Conservation (phyloP, 2,797 vertebrate species). For the Graptemys geographica region DNA sequence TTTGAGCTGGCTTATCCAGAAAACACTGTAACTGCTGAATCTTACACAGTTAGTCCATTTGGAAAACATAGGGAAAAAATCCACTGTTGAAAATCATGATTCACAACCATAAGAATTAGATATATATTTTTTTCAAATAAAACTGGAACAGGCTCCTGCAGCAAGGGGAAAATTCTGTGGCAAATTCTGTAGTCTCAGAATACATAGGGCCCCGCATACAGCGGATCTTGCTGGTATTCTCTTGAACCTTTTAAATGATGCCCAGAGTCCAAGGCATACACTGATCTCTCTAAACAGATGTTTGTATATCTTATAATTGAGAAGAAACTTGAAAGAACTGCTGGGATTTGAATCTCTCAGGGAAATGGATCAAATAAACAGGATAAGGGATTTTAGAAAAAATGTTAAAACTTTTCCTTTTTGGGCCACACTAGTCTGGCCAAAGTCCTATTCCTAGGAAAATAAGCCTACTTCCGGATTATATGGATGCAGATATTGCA, state of each 20-base stretch:
- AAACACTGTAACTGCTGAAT: not conserved
- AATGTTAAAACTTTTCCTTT: not conserved
- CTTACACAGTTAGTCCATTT: not conserved
- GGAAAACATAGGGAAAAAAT: not conserved
- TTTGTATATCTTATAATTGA: not conserved
- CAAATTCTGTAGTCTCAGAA: not conserved
- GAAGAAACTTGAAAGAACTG: not conserved
- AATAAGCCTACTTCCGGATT: not conserved
- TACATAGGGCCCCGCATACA: not conserved
- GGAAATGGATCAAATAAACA: not conserved
- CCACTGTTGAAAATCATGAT: fast-evolving
- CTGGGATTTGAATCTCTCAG: not conserved
- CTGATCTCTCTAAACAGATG: not conserved
- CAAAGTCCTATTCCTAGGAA: not conserved
- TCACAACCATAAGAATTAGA: not conserved
- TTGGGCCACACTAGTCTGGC: not conserved
- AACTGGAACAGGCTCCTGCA: not conserved
- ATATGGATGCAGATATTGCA: no score
- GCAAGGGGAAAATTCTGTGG: not conserved
- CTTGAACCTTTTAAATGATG: not conserved
- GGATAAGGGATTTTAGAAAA: not conserved
- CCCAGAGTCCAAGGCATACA: not conserved
- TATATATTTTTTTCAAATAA: not conserved
- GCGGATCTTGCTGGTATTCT: not conserved
- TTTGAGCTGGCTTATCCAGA: not conserved